Percentiles rank a stretch among this genome's conserved stretches.
Evolutionary conservation across 2,113 vertebrate species (phyloP).

Genomic region (Eudyptes chrysolophus): DNA sequence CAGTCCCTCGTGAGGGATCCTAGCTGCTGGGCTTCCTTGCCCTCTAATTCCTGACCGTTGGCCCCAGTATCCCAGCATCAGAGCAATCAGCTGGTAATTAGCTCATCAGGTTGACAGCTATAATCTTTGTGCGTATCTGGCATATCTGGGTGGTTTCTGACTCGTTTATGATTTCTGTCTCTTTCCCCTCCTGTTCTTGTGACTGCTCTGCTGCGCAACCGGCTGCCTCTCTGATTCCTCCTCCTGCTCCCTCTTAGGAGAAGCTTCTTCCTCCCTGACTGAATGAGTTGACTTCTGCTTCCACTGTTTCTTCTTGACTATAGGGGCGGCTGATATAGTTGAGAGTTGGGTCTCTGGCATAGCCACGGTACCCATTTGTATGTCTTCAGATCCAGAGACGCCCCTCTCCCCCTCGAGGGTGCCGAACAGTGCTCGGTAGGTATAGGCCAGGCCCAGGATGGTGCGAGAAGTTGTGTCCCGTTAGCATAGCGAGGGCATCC

Average conservation of each 20-base stretch:
- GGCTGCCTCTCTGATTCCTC: not conserved
- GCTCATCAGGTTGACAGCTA: not conserved
- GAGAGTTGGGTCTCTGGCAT: not conserved
- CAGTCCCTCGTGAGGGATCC: not conserved
- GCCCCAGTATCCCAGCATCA: not conserved
- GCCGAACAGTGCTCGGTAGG: not conserved
- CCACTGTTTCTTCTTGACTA: not conserved
- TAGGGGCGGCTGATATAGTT: not conserved
- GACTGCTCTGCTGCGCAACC: not conserved
- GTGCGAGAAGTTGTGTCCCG: rapidly evolving
- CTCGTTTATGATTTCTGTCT: not conserved
- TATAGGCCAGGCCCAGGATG: not conserved
- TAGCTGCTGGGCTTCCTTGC: not conserved
- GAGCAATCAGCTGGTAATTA: not conserved
- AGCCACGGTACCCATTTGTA: rapidly evolving
- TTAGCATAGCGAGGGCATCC: not conserved
- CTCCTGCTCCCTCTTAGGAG: not conserved
- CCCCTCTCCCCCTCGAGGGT: not conserved
- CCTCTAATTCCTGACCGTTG: not conserved
- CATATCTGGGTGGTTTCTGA: not conserved
- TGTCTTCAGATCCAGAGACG: not conserved
- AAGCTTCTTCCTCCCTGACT: not conserved
- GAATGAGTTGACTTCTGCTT: not conserved
- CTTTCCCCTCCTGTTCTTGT: not conserved
- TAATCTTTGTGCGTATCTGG: not conserved